A percentile compares a stretch with the other conserved stretches of the same genome.
These are phyloP conservation scores for Shargacucullia verbasci DNA, from an alignment of 2,888 invertebrate genomes.

Conservation along the genomic window DNA sequence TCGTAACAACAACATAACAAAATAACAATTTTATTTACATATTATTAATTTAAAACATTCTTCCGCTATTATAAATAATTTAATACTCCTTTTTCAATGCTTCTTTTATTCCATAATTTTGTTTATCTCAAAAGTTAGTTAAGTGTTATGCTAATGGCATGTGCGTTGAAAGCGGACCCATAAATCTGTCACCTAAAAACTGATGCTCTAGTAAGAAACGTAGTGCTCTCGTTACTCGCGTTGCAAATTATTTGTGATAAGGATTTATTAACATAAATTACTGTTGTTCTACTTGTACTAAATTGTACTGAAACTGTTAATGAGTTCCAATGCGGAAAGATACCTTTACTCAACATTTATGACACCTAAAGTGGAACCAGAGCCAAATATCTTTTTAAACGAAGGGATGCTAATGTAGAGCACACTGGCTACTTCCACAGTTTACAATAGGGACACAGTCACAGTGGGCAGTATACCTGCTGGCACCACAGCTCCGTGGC, in stretches of 20 bases:
- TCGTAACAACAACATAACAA: constrained; percentile 72
- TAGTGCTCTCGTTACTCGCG: constrained; percentile 42
- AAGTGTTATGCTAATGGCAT: constrained; percentile 55
- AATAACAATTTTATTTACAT: constrained; percentile 48
- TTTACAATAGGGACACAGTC: constrained; percentile 14
- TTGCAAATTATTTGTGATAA: constrained; percentile 53
- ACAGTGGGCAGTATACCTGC: constrained; percentile 89
- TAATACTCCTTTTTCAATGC: constrained; percentile 14
- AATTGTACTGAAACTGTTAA: constrained; percentile 28
- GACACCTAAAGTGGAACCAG: constrained; percentile 23
- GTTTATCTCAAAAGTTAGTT: constrained; percentile 41
- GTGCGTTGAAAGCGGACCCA: constrained; percentile 63
- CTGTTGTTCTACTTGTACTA: constrained; percentile 21
- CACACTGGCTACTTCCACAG: constrained; percentile 11
- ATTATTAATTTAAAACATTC: constrained; percentile 38
- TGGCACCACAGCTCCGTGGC: constrained; percentile 95
- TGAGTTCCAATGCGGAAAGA: constrained; percentile 27
- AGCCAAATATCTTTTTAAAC: constrained; percentile 18
- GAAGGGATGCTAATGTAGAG: constrained; percentile 16
- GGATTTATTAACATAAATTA: constrained; percentile 48
- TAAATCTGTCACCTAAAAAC: constrained; percentile 69
- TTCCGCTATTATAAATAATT: constrained; percentile 36
- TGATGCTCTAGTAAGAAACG: constrained; percentile 46
- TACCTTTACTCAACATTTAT: constrained; percentile 20
- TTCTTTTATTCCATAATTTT: constrained; percentile 30